phyloP scores from a whole-genome alignment of 2,888 invertebrate genomes.

The Dioctria rufipes region DNA sequence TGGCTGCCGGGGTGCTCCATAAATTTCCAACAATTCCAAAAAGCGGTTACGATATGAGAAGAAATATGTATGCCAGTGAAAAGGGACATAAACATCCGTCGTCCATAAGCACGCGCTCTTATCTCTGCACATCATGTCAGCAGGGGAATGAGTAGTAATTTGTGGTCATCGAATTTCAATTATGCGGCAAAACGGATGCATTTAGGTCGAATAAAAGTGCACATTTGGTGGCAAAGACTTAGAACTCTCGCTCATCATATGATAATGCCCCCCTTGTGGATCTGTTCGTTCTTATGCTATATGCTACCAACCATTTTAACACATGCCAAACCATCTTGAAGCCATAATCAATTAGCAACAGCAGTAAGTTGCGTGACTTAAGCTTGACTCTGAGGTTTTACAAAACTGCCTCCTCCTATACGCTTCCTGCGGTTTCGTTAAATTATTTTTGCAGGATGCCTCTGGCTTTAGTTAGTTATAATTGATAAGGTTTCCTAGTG shows the following conservation, averaged over 20 bases:
- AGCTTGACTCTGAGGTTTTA: constrained; percentile 41
- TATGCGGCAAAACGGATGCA: constrained; percentile 10
- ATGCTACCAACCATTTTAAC: not conserved
- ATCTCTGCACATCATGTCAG: constrained; percentile 23
- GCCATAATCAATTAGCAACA: constrained; percentile 40
- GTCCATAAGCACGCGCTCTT: constrained; percentile 16
- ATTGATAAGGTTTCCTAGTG: not conserved
- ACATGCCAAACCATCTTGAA: constrained; percentile 17
- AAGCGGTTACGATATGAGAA: not conserved
- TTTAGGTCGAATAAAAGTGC: constrained; percentile 7
- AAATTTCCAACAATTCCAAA: constrained; percentile 8
- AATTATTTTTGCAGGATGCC: not conserved
- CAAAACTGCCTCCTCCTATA: not conserved
- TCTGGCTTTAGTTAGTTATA: constrained; percentile 1
- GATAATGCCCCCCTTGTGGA: not conserved
- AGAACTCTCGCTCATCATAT: constrained; percentile 11
- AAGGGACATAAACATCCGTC: not conserved
- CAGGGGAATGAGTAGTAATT: constrained; percentile 4
- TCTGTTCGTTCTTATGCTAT: not conserved
- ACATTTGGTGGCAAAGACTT: constrained; percentile 19
- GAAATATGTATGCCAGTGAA: not conserved
- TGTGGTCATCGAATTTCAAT: constrained; percentile 39
- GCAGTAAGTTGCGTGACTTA: constrained; percentile 34
- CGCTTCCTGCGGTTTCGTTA: not conserved
- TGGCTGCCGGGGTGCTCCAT: constrained; percentile 4